Base-by-base conservation (phyloP, 2,797 vertebrate species). In the Denticeps clupeoides region DNA sequence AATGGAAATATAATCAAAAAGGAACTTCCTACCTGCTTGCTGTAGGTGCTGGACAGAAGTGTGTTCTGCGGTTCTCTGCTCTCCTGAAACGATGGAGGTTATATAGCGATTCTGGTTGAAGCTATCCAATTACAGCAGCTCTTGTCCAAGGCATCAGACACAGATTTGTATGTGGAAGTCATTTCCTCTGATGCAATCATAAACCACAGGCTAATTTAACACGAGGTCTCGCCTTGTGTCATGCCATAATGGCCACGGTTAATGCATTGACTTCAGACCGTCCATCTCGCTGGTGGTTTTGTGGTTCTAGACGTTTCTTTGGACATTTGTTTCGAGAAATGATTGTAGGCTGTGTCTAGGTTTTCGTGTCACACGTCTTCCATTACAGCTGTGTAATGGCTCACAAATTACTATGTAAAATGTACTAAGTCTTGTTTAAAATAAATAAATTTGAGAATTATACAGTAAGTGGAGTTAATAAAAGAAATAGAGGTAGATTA, bases 1-100 rank as follows among this genome's bases (percentile, higher is more conserved):
- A 8, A 52, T 29, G 27, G 29, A n/a, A 12, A 27, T 23, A 37
- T 29, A 63, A 25, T 51, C 0, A 40, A 35, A 31, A 23, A 7
- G 26, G 16, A 3, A 8, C 21, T 22, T 19, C 46, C 32, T 64
- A 80, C 81, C 76, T 71, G 73, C 69, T 47, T 57, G 63, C 55
- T 65, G 56, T 23, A 35, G 49, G 7, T 56, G 58, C 48, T 54
- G 60, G 62, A 47, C 37, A 58, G 33, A 53, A 41, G 51, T 47
- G 47, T 49, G 48, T 50, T 59, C 52, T 43, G 29, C 31, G 15
- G 33, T 45, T 24, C 33, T 28, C 19, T 38, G 12, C 45, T 29
- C 40, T 12, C 27, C 10, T 28, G 6, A 43, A 45, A 26, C 43
- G 49, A 21, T 51, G 42, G 41, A 41, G 64, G 80, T 63, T 63